These are phyloP conservation scores for Crypturellus undulatus DNA, from an alignment of 2,113 vertebrate genomes.

Conservation along the genomic window DNA sequence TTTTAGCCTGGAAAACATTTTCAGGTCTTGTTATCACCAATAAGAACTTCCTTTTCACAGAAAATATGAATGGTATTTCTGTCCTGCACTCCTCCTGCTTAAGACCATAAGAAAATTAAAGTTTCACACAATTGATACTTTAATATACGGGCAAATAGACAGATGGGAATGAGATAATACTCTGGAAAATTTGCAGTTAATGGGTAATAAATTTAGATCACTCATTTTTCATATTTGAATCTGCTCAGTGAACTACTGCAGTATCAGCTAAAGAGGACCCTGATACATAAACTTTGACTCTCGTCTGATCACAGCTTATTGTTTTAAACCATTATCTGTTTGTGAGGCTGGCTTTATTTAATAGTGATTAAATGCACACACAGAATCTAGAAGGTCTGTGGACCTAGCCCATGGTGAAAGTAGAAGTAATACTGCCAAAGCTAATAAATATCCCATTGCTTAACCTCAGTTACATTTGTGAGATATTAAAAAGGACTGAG, in stretches of 20 bases:
- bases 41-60: neutral
- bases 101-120: neutral
- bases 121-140: conserved; percentile 11
- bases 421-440: neutral
- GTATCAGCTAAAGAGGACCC: neutral
- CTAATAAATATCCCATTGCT: neutral
- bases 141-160: neutral
- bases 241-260: neutral
- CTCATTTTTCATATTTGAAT: neutral
- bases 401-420: neutral
- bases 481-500: neutral
- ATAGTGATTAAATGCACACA: neutral
- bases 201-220: neutral
- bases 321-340: neutral
- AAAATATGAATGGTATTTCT: neutral
- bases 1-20: neutral
- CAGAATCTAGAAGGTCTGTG: neutral
- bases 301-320: neutral
- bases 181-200: neutral
- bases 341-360: neutral
- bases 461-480: neutral
- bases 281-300: neutral
- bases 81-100: neutral
- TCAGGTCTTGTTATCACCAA: neutral
- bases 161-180: neutral